These are phyloP conservation scores for Ruditapes philippinarum DNA, from an alignment of 1,140 invertebrate species.

Conservation along the genomic window DNA sequence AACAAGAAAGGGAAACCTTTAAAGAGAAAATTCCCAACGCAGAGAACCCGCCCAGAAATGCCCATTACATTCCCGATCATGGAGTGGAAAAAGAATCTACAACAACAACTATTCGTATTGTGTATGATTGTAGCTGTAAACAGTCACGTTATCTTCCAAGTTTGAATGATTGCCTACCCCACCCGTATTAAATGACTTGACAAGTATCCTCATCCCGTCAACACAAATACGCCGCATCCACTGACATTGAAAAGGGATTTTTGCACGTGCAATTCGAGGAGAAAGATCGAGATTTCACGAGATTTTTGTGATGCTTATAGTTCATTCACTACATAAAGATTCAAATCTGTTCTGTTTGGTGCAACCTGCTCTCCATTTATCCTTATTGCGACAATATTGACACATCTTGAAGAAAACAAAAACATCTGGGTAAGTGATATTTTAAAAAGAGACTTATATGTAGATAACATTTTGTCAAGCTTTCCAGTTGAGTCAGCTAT, in stretches of 20 bases:
- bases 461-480: conserved; percentile 14
- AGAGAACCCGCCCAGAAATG: neutral
- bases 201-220: too few species aligned
- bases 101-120: conserved; percentile 65
- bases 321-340: too few species aligned
- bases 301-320: too few species aligned
- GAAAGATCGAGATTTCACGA: too few species aligned
- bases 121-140: conserved; percentile 45
- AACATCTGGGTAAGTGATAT: neutral
- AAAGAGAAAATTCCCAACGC: neutral
- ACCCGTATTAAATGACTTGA: too few species aligned
- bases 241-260: too few species aligned
- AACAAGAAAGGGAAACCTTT: neutral
- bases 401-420: neutral
- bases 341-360: neutral
- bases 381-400: neutral
- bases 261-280: too few species aligned
- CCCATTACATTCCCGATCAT: conserved; percentile 63
- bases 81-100: conserved; percentile 61
- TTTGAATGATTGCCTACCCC: neutral
- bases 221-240: too few species aligned
- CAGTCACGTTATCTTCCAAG: neutral
- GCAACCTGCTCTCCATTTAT: neutral
- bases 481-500: neutral
- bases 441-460: conserved; percentile 8